Base-by-base conservation (phyloP, 1,140 invertebrate species). In the Scaptomyza montana region DNA sequence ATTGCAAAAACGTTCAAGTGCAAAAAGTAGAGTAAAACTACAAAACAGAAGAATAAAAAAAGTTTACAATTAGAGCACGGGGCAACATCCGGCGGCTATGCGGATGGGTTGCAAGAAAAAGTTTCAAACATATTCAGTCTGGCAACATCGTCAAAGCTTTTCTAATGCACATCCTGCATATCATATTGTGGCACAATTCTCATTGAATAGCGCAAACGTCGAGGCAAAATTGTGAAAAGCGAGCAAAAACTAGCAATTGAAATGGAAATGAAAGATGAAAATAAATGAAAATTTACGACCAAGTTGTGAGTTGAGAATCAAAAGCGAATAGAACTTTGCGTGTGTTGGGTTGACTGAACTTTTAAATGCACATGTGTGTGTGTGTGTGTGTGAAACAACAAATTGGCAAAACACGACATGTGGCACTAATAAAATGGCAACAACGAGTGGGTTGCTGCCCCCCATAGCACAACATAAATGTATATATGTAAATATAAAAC, bases 121-220 rank as follows among this genome's bases (percentile, higher is more conserved):
- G 43, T 60, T 43, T 43, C 1, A 28, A 47, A 46, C 16, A 16
- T 16, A 16, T 16, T 16, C 16, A 16, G 16, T 16, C 16, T 16
- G 16, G 16, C 16, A 16, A 16, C 43, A 16, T 30, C 16, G 57
- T 55, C 57, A 67, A 67, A 56, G 55, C 30, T 50, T 43, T 43
- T n/a, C 12, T 51, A 25, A 62, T 13, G 64, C 60, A 30, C 30
- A 30, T 30, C 33, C 68, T 51, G 65, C 55, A 46, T 69, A 16
- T 59, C 55, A 85, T 87, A n/a, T 43, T 71, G 82, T 86, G 82
- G 82, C 82, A 87, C 76, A 43, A 81, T 86, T 82, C 33, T 68
- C 53, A 63, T 49, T 86, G 84, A 87, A 86, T 87, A 70, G 60
- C 36, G 10, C 19, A 2, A 41, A 46, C 50, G 21, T 16, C 30